Conservation (phyloP, 2,888 invertebrate species). For the Tinea pellionella region DNA sequence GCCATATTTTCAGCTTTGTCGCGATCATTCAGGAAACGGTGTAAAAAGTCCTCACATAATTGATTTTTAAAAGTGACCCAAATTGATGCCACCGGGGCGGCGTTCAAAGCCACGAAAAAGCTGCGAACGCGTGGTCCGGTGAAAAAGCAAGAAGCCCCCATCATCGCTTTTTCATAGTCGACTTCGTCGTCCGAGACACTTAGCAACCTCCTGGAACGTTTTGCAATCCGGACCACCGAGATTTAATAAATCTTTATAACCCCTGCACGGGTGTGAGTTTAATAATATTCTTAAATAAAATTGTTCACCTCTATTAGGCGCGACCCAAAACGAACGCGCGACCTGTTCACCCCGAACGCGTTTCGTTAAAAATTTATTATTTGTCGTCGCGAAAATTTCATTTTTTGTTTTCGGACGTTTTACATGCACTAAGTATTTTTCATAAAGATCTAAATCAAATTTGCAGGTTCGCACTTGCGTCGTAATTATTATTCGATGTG, state of each 20-base stretch:
- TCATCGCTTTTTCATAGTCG: conserved; percentile 16
- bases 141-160: conserved; percentile 17
- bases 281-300: conserved; percentile 17
- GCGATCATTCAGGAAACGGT: neutral
- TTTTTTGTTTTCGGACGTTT: too few species aligned
- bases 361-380: conserved; percentile 1
- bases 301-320: conserved; percentile 17
- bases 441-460: conserved; percentile 15
- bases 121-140: conserved; percentile 16
- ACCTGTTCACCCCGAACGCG: conserved; percentile 12
- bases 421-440: neutral
- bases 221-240: conserved; percentile 18
- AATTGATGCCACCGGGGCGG: conserved; percentile 4
- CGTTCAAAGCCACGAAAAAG: conserved; percentile 17
- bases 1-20: neutral
- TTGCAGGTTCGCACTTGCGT: neutral
- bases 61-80: neutral
- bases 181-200: conserved; percentile 16
- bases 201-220: conserved; percentile 19
- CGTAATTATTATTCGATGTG: too few species aligned
- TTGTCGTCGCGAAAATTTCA: neutral
- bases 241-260: conserved; percentile 16
- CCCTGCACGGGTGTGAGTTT: conserved; percentile 14
- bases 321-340: conserved; percentile 17
- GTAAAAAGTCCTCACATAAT: neutral